Base-by-base conservation (phyloP, 2,113 vertebrate species). In the Salminus brasiliensis region DNA sequence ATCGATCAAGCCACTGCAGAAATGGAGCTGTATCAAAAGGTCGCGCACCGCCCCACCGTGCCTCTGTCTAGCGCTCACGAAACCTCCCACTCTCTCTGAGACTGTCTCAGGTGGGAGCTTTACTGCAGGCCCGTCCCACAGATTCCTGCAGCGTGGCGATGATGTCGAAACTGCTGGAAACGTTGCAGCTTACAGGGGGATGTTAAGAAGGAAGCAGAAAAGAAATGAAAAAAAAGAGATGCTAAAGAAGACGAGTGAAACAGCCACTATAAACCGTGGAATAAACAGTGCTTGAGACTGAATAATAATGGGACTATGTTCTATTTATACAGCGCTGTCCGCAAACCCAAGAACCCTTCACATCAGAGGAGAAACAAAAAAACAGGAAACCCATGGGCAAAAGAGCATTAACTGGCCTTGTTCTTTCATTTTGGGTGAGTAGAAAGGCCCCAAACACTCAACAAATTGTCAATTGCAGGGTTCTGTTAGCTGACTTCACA, bases 1-100 rank as follows among this genome's bases (percentile, higher is more conserved):
- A 83, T 83, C 76, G 72, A 79, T 83, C 1, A 23, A 62, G 71
- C 45, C 3, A 41, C 39, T 32, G 18, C 65, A 74, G 71, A 71
- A 70, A 47, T 12, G 18, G 27, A 55, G 36, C 60, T 57, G 49
- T 45, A 69, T 65, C 71, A 71, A 65, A 79, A 69, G 76, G 81
- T 79, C 81, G 55, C n/a, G 10, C 13, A 45, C 34, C 57, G 32
- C 74, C 74, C 74, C 25, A 32, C 15, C 16, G 75, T 36, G 57
- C 5, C 63, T 73, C 70, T 69, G 67, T 83, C 72, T 83, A 39
- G 29, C 63, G 29, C 53, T 71, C 15, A 52, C 32, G 49, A 39
- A 72, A 45, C 41, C 27, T 16, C 49, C 30, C 60, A 45, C 66
- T 74, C 30, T 29, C 70, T 27, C 57, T 21, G 27, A 62, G 13